Conservation (phyloP, 1,140 invertebrate genomes). For the Ooceraea biroi region DNA sequence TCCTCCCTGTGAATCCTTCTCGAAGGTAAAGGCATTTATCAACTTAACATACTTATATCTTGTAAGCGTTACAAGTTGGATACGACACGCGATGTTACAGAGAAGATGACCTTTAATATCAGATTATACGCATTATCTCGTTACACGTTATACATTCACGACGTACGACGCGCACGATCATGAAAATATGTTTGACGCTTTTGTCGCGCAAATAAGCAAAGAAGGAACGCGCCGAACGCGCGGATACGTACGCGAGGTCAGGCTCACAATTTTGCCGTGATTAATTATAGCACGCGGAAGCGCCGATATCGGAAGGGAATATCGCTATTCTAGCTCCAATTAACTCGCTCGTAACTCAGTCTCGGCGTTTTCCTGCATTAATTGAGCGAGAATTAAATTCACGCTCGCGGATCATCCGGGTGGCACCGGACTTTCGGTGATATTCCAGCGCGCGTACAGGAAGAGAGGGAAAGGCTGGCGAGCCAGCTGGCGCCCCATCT, state of each 20-base stretch:
- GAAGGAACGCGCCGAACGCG: background rate
- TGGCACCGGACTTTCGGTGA: background rate
- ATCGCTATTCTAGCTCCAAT: background rate
- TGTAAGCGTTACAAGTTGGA: no score
- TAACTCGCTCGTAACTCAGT: background rate
- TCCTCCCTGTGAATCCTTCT: no score
- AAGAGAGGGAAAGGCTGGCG: constrained; percentile 46
- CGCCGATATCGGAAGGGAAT: background rate
- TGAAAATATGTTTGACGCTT: background rate
- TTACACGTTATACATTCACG: no score
- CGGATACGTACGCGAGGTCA: background rate
- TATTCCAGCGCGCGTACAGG: background rate
- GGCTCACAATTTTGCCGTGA: background rate
- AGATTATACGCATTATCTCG: no score
- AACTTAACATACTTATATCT: no score
- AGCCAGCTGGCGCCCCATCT: constrained; percentile 45
- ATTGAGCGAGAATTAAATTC: constrained; percentile 19
- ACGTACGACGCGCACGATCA: background rate
- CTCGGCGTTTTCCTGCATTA: background rate
- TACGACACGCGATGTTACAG: no score
- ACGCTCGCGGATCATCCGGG: background rate
- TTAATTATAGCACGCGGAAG: constrained; percentile 2
- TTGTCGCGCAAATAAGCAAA: background rate
- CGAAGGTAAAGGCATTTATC: no score
- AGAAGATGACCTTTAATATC: no score